Evolutionary conservation across 2,113 vertebrate species (phyloP), one percentile per base, ranked within the genome.

Genomic region (Oncorhynchus tshawytscha): DNA sequence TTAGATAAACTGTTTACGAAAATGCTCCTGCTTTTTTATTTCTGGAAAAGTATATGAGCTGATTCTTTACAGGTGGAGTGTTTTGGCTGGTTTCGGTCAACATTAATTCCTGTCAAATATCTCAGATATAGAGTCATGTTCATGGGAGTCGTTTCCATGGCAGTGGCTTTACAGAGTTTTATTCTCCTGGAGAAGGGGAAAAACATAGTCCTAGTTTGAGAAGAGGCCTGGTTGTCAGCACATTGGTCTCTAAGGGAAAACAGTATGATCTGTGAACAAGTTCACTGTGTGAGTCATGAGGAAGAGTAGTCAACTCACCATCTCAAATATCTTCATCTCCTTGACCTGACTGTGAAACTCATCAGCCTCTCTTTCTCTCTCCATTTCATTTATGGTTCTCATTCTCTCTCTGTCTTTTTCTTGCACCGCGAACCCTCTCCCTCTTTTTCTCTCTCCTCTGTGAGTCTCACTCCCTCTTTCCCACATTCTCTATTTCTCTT

Each of bases 1-100:
- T 82, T 88, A 77, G 75, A 89, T 88, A 85, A 89, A 88, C 81
- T 78, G 70, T 85, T 80, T 78, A 77, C 29, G 49, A 81, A 84
- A 82, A 85, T 64, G 72, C 34, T 71, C 73, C 67, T 59, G 48
- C 29, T 62, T 72, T 83, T 83, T 77, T 74, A 80, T 67, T 76
- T 69, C 62, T 59, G 67, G 67, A 54, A 72, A 77, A 84, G 81
- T 75, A 75, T 70, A 81, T 75, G 71, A 3, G 70, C 74, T 80
- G 70, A 81, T 83, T 84, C 34, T 78, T 79, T 81, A 80, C 73
- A 67, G 76, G 16, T 22, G 4, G 67, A 71, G 70, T 81, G 49
- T 71, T 81, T 84, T 80, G 39, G 67, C 45, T 18, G 68, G 59
- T 67, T 45, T 78, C 12, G 11, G 34, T 69, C 67, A 34, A 66